Percentiles rank a stretch among this genome's conserved stretches.
Evolutionary conservation across 1,140 invertebrate genomes (phyloP).

Genomic region (Chlorops oryzae): DNA sequence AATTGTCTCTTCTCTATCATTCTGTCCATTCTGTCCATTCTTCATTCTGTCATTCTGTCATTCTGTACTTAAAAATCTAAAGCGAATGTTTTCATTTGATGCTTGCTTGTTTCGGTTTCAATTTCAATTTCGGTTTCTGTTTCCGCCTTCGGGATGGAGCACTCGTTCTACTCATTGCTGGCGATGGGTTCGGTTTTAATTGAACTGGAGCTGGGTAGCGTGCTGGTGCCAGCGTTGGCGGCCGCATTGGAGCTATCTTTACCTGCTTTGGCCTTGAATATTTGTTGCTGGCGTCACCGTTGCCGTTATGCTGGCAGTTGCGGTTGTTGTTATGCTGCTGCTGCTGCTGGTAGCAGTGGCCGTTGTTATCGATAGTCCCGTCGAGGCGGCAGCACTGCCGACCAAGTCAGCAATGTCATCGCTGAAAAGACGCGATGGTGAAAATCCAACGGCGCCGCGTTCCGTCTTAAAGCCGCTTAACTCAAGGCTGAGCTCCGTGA

Average conservation of each 20-base stretch:
- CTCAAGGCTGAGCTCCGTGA: slow-evolving; percentile 56
- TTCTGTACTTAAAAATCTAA: too few relatives aligned
- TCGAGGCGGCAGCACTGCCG: slow-evolving; percentile 21
- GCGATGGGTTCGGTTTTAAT: slow-evolving; percentile 53
- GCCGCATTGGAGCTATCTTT: background rate
- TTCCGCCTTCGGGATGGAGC: too few relatives aligned
- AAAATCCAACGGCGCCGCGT: slow-evolving; percentile 52
- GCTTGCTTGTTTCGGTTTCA: too few relatives aligned
- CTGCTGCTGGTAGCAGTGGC: slow-evolving; percentile 13
- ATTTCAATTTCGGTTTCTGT: too few relatives aligned
- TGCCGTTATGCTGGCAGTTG: slow-evolving; percentile 1
- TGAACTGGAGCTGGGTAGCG: slow-evolving; percentile 16
- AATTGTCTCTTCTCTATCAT: too few relatives aligned
- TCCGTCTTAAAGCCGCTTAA: slow-evolving; percentile 59
- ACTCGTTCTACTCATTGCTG: slow-evolving; percentile 47
- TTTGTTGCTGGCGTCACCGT: slow-evolving; percentile 1
- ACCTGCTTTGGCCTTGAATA: background rate
- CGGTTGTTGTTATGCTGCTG: slow-evolving; percentile 3
- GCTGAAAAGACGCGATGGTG: slow-evolving; percentile 59
- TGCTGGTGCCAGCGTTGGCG: slow-evolving; percentile 7
- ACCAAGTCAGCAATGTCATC: slow-evolving; percentile 51
- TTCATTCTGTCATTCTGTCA: too few relatives aligned
- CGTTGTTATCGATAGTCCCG: slow-evolving; percentile 15
- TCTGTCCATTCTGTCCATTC: too few relatives aligned
- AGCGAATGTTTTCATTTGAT: too few relatives aligned